These are phyloP conservation scores for Cantharis flavilabris DNA, from an alignment of 2,888 invertebrate species.

Conservation along the genomic window DNA sequence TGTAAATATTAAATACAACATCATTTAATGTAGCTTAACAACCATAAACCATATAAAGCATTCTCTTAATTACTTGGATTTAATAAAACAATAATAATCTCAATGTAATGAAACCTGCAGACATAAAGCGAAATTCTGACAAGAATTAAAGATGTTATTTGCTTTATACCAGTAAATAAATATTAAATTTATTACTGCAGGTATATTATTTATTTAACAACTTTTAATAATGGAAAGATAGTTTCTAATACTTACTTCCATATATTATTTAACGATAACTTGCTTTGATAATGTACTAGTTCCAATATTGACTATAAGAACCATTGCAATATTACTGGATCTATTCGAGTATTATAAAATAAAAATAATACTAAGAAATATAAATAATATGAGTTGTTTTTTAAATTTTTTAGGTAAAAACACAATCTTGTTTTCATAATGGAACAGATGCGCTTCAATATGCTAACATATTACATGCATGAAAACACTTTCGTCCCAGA, in stretches of 20 bases:
- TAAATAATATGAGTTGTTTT: constrained; percentile 7
- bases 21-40: background rate
- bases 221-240: background rate
- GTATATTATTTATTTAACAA: no score
- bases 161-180: background rate
- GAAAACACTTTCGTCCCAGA: constrained; percentile 26
- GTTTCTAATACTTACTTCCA: background rate
- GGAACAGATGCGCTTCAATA: constrained; percentile 29
- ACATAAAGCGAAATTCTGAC: background rate
- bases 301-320: background rate
- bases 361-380: background rate
- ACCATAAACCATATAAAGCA: background rate
- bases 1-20: background rate
- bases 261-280: background rate
- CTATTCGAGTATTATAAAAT: background rate
- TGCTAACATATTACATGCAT: constrained; percentile 31
- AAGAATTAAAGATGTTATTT: background rate
- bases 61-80: background rate
- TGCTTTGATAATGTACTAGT: background rate
- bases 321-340: background rate
- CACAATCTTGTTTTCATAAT: constrained; percentile 26
- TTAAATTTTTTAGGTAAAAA: constrained; percentile 22
- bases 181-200: background rate
- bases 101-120: background rate
- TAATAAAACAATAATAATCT: background rate